A percentile compares a stretch with the other conserved stretches of the same genome.
Conservation (phyloP, 2,888 invertebrate species). For the Eutolmus rufibarbis region DNA sequence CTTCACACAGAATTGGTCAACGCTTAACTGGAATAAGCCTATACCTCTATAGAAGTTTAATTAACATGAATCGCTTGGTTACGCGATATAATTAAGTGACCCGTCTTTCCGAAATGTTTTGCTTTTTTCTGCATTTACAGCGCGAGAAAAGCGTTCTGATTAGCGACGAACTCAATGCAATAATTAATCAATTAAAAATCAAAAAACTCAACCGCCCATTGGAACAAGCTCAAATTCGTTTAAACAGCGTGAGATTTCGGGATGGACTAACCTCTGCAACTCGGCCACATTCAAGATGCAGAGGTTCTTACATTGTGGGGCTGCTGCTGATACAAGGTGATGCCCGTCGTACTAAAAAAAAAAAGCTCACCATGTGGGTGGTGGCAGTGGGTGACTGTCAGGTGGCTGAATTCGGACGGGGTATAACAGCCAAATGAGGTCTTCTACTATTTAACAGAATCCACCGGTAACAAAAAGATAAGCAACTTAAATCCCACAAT, state of each 20-base stretch:
- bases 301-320: not conserved
- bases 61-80: not conserved
- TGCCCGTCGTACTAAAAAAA: not conserved
- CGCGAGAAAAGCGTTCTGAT: slow-evolving; percentile 20
- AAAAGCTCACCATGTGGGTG: not conserved
- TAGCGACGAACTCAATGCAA: not conserved
- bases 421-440: not conserved
- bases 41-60: not conserved
- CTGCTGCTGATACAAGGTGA: not conserved
- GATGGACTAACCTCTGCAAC: slow-evolving; percentile 43
- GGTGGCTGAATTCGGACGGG: not conserved
- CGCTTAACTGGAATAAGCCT: not conserved
- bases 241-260: slow-evolving; percentile 45
- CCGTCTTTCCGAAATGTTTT: slow-evolving; percentile 22
- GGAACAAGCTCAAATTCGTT: slow-evolving; percentile 41
- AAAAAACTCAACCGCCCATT: slow-evolving; percentile 45
- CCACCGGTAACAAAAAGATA: not conserved
- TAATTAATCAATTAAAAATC: slow-evolving; percentile 36
- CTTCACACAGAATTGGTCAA: not conserved
- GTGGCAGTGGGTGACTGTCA: not conserved
- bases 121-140: not conserved
- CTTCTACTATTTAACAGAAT: not conserved
- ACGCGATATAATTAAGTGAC: not conserved
- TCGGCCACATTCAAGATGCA: slow-evolving; percentile 25
- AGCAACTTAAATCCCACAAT: not conserved